A percentile compares a stretch with the other conserved stretches of the same genome.
These are phyloP conservation scores for Chanos chanos DNA, from an alignment of 2,797 vertebrate genomes.

Conservation along the genomic window DNA sequence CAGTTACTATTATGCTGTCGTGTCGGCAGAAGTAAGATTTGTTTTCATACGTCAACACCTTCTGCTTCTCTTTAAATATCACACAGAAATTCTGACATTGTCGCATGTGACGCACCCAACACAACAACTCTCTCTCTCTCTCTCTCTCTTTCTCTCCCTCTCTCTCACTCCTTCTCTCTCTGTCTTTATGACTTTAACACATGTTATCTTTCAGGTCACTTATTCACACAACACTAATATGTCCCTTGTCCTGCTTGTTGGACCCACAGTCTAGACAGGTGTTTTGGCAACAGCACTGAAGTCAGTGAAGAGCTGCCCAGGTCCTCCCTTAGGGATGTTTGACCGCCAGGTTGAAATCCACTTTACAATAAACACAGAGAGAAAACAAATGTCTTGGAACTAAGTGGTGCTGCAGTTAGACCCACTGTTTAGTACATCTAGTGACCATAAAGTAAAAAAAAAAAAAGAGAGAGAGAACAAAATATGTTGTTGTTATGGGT, in stretches of 20 bases:
- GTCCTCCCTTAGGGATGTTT: conserved; percentile 9
- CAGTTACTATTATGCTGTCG: not conserved
- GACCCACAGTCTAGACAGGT: conserved; percentile 25
- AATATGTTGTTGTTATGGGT: not conserved
- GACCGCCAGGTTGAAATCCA: not conserved
- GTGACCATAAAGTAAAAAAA: not conserved
- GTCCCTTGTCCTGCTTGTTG: conserved; percentile 33
- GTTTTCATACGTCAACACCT: not conserved
- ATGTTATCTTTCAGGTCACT: conserved; percentile 33
- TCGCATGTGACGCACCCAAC: too few species aligned
- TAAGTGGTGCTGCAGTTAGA: too few species aligned
- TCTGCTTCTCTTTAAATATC: too few species aligned
- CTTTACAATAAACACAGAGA: too few species aligned
- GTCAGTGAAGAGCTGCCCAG: conserved; percentile 7
- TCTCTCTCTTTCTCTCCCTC: conserved; percentile 5
- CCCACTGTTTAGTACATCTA: not conserved
- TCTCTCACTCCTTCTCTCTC: conserved; percentile 20
- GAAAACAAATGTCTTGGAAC: too few species aligned
- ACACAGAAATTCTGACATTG: too few species aligned
- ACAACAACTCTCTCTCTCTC: too few species aligned
- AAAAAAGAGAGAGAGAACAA: conserved; percentile 1
- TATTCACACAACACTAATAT: conserved; percentile 11
- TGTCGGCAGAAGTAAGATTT: not conserved
- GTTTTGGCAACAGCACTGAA: conserved; percentile 31
- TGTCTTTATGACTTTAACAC: conserved; percentile 25